Base-by-base conservation (phyloP, 1,140 invertebrate genomes). In the Nasonia giraulti region DNA sequence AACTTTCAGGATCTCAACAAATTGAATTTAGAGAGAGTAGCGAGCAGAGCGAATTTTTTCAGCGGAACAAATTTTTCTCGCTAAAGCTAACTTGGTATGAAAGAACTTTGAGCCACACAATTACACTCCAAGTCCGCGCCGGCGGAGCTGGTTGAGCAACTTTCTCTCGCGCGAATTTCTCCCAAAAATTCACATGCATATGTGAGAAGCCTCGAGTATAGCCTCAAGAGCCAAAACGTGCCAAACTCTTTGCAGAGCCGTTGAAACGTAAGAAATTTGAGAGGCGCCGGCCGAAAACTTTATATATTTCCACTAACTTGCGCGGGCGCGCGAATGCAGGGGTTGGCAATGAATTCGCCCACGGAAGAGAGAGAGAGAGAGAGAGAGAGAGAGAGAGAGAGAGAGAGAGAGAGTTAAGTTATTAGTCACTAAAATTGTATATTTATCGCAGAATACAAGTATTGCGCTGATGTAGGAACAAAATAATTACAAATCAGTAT, bases 131-230 rank as follows among this genome's bases (percentile, higher is more conserved):
- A 81, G n/a, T 27, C 37, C 14, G 20, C 37, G 20, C 7, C 40
- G 40, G 40, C 8, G 40, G 20, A 62, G 47, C 27, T 2, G 44
- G 31, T 76, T 62, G 44, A 31, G 37, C n/a, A 75, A 68, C 8
- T 81, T 81, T 55, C 79, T 81, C 76, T 3, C 20, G 44, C 44
- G 44, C 44, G 31, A 68, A 33, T 68, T 85, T 81, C 6, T 23
- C 47, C 47, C 47, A 40, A 82, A 82, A 82, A 62, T 82, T 74
- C 62, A 55, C 80, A 81, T 81, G 44, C 68, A 82, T 82, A 75
- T 62, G 71, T 82, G 75, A 82, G 27, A 82, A 75, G 17, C 47
- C 71, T 82, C 20, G 11, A 62, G 47, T 62, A 62, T 62, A 75
- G 50, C 27, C 33, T 75, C 31, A 40, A 82, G 80, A 75, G 31